A percentile compares a stretch with the other conserved stretches of the same genome.
These are phyloP conservation scores for Hirtodrosophila cameraria DNA, from an alignment of 2,888 invertebrate species.

Conservation along the genomic window DNA sequence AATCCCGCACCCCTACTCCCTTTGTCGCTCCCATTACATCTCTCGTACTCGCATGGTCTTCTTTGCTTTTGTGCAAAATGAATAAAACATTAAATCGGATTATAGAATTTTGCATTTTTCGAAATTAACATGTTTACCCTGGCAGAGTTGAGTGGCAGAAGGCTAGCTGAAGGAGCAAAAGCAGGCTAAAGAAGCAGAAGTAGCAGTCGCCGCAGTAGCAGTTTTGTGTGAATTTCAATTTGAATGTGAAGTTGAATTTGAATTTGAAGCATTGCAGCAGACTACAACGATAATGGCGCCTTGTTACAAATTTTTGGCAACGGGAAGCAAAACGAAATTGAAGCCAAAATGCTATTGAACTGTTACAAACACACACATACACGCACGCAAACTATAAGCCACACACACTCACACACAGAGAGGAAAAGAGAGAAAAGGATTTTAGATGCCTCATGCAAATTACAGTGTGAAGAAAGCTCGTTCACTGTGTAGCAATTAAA, in stretches of 20 bases:
- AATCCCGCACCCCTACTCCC: neutral
- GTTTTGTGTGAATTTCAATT: slow-evolving; percentile 56
- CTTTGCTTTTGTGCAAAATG: slow-evolving; percentile 66
- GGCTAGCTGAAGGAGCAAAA: neutral
- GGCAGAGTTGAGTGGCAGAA: slow-evolving; percentile 34
- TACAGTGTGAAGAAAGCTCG: slow-evolving; percentile 12
- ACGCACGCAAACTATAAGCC: too few species aligned
- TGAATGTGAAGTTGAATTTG: slow-evolving; percentile 27
- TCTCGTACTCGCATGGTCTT: slow-evolving; percentile 30
- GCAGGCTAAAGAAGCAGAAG: neutral
- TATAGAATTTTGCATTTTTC: slow-evolving; percentile 79
- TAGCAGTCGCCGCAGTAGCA: slow-evolving; percentile 29
- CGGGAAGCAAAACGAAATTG: neutral
- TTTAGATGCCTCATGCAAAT: slow-evolving; percentile 30
- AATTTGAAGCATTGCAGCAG: slow-evolving; percentile 56
- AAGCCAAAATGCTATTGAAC: slow-evolving; percentile 57
- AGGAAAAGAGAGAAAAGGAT: too few species aligned
- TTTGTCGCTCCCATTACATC: neutral
- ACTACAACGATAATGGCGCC: slow-evolving; percentile 24
- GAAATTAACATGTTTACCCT: slow-evolving; percentile 78
- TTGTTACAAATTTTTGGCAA: slow-evolving; percentile 37
- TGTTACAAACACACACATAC: slow-evolving; percentile 8
- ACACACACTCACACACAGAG: slow-evolving; percentile 14
- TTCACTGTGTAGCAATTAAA: slow-evolving; percentile 63
- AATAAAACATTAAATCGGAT: slow-evolving; percentile 80